Conservation (phyloP, 2,113 vertebrate species). For the Petrocephalus zakoni region DNA sequence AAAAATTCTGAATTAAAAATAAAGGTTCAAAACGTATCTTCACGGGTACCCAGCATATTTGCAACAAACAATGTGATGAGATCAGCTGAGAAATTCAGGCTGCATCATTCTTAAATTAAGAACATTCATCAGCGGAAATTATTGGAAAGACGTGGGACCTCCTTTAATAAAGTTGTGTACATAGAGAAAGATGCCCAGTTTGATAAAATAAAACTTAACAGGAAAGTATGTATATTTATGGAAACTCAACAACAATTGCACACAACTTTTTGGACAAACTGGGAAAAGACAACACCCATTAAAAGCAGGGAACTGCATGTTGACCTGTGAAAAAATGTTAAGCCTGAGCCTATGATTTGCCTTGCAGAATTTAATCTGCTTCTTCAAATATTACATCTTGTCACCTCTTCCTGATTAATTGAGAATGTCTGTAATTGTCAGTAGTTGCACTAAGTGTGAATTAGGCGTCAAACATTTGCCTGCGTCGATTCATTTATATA, state of each 20-base stretch:
- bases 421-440: background rate
- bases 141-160: too few relatives aligned
- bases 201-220: background rate
- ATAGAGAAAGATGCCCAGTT: background rate
- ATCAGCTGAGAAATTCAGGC: background rate
- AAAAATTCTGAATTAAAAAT: background rate
- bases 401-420: background rate
- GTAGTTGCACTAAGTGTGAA: background rate
- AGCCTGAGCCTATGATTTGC: background rate
- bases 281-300: too few relatives aligned
- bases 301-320: too few relatives aligned
- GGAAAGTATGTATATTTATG: background rate
- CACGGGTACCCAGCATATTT: background rate
- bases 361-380: background rate
- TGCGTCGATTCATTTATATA: background rate
- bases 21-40: background rate
- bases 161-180: too few relatives aligned
- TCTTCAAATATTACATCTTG: background rate
- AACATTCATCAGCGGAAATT: too few relatives aligned
- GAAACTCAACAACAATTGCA: too few relatives aligned
- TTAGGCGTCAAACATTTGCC: background rate
- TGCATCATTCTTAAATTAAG: background rate
- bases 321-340: background rate
- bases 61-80: background rate
- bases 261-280: too few relatives aligned